A percentile compares a stretch with the other conserved stretches of the same genome.
These are phyloP conservation scores for Teleogryllus occipitalis DNA, from an alignment of 1,140 invertebrate species.

Conservation along the genomic window DNA sequence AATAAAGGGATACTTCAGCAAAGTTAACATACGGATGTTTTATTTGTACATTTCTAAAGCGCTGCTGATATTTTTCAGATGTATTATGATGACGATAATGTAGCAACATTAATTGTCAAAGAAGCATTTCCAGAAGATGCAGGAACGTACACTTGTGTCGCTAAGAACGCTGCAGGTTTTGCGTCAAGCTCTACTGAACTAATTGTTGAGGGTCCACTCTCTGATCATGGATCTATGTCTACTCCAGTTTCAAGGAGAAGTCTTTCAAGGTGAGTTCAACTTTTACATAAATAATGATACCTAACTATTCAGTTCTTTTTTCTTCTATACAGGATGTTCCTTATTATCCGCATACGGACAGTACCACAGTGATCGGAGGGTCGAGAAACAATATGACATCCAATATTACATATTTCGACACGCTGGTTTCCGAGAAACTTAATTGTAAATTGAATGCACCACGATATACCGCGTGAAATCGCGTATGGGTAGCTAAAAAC, in stretches of 20 bases:
- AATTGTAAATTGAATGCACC: no score
- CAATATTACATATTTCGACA: no score
- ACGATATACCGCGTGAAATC: no score
- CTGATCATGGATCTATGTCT: conserved; percentile 79
- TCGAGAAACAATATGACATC: no score
- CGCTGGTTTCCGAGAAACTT: no score
- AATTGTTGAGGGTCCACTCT: conserved; percentile 74
- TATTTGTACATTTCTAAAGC: no score
- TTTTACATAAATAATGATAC: background rate
- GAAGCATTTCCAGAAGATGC: conserved; percentile 97
- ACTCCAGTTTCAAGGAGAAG: conserved; percentile 70
- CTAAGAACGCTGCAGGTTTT: conserved; percentile 90
- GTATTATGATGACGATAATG: conserved; percentile 86
- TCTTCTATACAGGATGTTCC: background rate
- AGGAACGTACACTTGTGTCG: conserved; percentile 91
- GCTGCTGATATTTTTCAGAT: conserved; percentile 49
- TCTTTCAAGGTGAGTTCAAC: conserved; percentile 49
- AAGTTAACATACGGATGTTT: no score
- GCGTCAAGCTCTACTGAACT: conserved; percentile 86
- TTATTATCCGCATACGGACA: background rate
- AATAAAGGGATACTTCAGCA: no score
- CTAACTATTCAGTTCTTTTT: background rate
- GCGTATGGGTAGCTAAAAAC: no score
- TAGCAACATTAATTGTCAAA: conserved; percentile 83
- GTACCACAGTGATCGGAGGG: no score